phyloP scores from a whole-genome alignment of 1,140 invertebrate species.

The Chironomus tepperi region DNA sequence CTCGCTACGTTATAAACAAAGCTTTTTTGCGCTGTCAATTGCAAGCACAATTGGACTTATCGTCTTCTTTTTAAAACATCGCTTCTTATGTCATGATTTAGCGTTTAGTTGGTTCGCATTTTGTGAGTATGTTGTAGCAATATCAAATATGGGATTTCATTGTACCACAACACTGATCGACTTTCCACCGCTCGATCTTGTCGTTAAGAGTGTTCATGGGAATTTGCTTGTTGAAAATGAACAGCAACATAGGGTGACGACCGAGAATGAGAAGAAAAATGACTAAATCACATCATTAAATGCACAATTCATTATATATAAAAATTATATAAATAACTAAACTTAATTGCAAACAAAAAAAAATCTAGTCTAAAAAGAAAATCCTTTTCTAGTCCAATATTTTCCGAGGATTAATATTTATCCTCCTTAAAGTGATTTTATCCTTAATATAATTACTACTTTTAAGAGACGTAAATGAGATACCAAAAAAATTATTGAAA shows the following conservation, averaged over 20 bases:
- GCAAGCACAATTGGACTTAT: conserved; percentile 70
- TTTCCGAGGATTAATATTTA: neutral
- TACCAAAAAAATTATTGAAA: neutral
- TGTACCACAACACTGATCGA: conserved; percentile 69
- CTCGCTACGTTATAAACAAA: conserved; percentile 57
- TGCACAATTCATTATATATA: neutral
- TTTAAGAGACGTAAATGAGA: neutral
- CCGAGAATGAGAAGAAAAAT: neutral
- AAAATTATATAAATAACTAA: too few relatives aligned
- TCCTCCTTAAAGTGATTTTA: conserved; percentile 2
- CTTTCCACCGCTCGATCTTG: conserved; percentile 53
- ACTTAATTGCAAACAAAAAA: neutral
- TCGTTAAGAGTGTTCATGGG: neutral
- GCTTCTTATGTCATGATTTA: conserved; percentile 79
- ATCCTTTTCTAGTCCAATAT: conserved; percentile 7
- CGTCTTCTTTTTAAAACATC: conserved; percentile 79
- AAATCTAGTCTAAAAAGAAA: neutral
- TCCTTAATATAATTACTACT: neutral
- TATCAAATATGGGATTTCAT: conserved; percentile 86
- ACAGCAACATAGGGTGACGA: neutral
- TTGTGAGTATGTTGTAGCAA: conserved; percentile 83
- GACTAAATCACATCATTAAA: neutral
- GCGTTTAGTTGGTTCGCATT: conserved; percentile 90
- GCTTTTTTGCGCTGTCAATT: conserved; percentile 65
- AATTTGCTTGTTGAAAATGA: neutral